phyloP scores from a whole-genome alignment of 2,797 vertebrate genomes.

The Anguilla obscura region DNA sequence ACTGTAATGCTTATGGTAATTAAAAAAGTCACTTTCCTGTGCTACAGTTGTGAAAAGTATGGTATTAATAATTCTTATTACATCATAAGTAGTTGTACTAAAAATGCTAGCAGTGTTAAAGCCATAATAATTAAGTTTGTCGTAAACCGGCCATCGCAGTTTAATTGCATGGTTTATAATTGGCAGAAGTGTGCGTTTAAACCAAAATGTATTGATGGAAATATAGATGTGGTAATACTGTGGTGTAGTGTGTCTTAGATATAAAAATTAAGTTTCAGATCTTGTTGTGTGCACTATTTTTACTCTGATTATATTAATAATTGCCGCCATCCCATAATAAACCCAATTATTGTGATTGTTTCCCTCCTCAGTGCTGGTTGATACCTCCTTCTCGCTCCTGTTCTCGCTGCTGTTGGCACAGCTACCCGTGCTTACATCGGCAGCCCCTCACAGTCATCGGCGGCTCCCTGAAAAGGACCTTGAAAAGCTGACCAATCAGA shows the following conservation, averaged over 20 bases:
- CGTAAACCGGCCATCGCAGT: not conserved
- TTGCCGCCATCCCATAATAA: conserved; percentile 1
- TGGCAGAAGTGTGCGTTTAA: not conserved
- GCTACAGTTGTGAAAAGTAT: not conserved
- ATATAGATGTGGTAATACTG: not conserved
- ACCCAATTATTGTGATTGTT: not conserved
- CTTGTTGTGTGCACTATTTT: not conserved
- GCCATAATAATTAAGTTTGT: not conserved
- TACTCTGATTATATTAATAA: not conserved
- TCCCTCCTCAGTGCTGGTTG: conserved; percentile 70
- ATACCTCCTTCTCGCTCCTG: conserved; percentile 77
- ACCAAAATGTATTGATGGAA: not conserved
- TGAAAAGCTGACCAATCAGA: conserved; percentile 80
- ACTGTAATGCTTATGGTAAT: not conserved
- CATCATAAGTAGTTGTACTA: not conserved
- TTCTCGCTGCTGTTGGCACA: conserved; percentile 78
- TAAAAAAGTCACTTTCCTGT: not conserved
- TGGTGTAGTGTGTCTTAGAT: not conserved
- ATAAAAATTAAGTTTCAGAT: not conserved
- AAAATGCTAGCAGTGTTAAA: not conserved
- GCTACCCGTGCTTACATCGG: conserved; percentile 70
- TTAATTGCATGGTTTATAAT: not conserved
- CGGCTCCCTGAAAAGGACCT: conserved; percentile 61
- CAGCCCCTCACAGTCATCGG: conserved; percentile 63
- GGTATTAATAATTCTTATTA: not conserved